Conservation (phyloP, 2,888 invertebrate genomes). For the Philaethria dido region DNA sequence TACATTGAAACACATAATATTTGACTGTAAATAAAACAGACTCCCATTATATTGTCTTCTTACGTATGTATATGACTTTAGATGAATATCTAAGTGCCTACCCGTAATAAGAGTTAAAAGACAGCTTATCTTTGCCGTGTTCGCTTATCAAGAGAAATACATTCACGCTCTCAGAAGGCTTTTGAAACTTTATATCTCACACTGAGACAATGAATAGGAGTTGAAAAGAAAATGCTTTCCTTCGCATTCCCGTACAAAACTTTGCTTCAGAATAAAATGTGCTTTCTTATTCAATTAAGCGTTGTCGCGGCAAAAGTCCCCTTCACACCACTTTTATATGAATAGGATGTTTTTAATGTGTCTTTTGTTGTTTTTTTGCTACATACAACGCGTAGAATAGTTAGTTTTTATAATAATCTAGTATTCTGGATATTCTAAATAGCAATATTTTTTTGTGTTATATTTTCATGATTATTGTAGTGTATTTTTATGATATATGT, state of each 20-base stretch:
- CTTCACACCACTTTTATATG: neutral
- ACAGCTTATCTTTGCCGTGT: constrained; percentile 24
- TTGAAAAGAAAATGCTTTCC: constrained; percentile 30
- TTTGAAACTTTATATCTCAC: constrained; percentile 39
- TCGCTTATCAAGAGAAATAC: constrained; percentile 33
- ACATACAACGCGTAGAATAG: no score
- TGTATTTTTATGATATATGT: no score
- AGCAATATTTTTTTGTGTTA: no score
- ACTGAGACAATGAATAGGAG: constrained; percentile 44
- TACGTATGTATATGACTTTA: neutral
- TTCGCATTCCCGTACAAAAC: constrained; percentile 19
- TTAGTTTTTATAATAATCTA: no score
- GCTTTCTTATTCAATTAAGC: constrained; percentile 32
- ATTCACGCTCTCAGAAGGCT: constrained; percentile 28
- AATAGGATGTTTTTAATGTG: constrained; percentile 14
- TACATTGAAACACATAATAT: neutral
- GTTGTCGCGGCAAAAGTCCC: constrained; percentile 19
- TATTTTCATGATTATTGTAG: no score
- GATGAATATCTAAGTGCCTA: constrained; percentile 1
- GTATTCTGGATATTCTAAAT: no score
- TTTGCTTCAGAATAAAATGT: constrained; percentile 23
- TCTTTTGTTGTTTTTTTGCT: neutral
- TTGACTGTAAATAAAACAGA: neutral
- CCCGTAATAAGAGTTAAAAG: constrained; percentile 27
- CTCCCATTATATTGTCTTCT: neutral